Evolutionary conservation across 2,113 vertebrate genomes (phyloP).

Genomic region (Pangasianodon hypophthalmus): DNA sequence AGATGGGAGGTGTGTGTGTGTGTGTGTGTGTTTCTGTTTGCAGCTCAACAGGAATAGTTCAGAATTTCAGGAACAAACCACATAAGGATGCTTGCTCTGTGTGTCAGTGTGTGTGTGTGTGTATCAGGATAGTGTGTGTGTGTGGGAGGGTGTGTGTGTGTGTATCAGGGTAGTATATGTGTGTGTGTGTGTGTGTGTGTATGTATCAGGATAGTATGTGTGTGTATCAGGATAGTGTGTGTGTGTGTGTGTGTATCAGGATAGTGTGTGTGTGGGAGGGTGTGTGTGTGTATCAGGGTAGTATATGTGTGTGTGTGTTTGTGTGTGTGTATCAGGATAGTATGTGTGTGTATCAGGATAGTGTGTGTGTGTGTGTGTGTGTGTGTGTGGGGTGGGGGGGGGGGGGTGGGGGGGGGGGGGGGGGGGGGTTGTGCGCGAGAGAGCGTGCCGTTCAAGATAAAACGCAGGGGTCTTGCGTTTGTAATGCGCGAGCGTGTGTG

Average conservation of each 20-base stretch:
- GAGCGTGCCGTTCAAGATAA: slow-evolving; percentile 55
- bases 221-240: too few relatives aligned
- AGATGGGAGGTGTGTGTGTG: too few relatives aligned
- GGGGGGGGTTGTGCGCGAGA: not conserved
- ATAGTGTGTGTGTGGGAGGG: not conserved
- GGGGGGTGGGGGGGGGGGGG: too few relatives aligned
- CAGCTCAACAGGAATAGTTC: not conserved
- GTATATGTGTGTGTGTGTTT: slow-evolving; percentile 1
- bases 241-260: not conserved
- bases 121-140: too few relatives aligned
- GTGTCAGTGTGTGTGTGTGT: slow-evolving; percentile 1
- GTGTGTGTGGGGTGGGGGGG: too few relatives aligned
- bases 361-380: too few relatives aligned
- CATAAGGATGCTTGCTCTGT: not conserved
- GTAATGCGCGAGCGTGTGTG: slow-evolving; percentile 61
- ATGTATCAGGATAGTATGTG: too few relatives aligned
- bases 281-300: not conserved
- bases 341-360: too few relatives aligned
- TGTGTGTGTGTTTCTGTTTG: not conserved
- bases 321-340: too few relatives aligned
- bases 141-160: too few relatives aligned
- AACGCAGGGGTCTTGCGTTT: slow-evolving; percentile 65
- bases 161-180: too few relatives aligned
- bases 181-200: not conserved
- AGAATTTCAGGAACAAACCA: not conserved